Evolutionary conservation across 2,113 vertebrate species (phyloP).

Genomic region (Probosciger aterrimus): DNA sequence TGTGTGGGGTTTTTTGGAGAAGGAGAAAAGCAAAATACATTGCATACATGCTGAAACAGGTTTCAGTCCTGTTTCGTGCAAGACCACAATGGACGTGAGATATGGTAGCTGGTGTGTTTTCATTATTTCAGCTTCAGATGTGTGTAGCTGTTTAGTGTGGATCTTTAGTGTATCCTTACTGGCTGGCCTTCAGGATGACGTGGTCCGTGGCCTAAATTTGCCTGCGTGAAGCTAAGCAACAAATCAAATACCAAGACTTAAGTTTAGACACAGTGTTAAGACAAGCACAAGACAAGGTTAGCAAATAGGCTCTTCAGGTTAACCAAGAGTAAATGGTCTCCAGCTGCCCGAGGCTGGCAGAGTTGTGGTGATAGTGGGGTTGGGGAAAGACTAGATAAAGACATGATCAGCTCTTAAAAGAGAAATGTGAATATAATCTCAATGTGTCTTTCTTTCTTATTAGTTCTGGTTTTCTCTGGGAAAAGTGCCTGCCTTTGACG

Average conservation of each 20-base stretch:
- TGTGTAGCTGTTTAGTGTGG: background rate
- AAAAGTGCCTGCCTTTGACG: background rate
- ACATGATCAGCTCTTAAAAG: background rate
- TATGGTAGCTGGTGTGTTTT: background rate
- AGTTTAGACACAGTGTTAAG: background rate
- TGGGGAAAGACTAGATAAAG: background rate
- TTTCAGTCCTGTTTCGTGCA: background rate
- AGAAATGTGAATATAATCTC: background rate
- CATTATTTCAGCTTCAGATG: background rate
- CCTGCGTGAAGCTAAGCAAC: background rate
- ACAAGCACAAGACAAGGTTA: background rate
- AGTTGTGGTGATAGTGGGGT: background rate
- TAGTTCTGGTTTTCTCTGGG: background rate
- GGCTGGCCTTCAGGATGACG: background rate
- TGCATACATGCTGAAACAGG: rapidly evolving
- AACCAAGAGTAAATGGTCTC: background rate
- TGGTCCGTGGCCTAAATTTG: background rate
- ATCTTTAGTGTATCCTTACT: background rate
- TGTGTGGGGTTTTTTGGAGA: background rate
- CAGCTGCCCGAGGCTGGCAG: background rate
- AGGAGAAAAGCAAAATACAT: background rate
- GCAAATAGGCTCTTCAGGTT: background rate
- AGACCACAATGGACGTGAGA: background rate
- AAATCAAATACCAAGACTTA: background rate
- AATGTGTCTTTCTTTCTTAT: background rate